phyloP scores from a whole-genome alignment of 2,113 vertebrate genomes.

The Neotoma lepida region DNA sequence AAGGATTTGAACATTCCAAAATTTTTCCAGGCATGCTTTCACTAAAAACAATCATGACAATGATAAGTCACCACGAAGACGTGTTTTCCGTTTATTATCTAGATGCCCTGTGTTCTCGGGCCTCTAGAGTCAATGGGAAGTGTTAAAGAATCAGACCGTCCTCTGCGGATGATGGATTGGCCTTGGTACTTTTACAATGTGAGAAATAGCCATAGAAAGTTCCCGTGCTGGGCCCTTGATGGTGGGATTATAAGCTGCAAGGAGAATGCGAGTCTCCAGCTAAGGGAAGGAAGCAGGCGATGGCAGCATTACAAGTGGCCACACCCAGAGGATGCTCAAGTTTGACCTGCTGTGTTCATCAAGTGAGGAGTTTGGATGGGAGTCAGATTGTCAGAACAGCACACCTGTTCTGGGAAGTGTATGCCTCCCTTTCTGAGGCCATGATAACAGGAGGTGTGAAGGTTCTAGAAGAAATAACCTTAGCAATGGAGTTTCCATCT shows the following conservation, averaged over 20 bases:
- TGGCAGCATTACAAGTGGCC: too few relatives aligned
- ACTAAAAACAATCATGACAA: constrained; percentile 23
- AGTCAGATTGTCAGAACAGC: not conserved
- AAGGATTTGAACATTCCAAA: constrained; percentile 29
- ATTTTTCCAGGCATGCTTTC: constrained; percentile 51
- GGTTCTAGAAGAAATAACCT: not conserved
- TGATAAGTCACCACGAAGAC: constrained; percentile 35
- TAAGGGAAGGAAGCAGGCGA: not conserved
- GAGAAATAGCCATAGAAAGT: not conserved
- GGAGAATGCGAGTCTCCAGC: not conserved
- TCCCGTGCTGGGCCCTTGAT: too few relatives aligned
- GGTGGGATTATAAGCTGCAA: not conserved
- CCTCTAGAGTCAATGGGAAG: not conserved
- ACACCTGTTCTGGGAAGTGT: accelerated
- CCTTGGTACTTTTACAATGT: constrained; percentile 41
- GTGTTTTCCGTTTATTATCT: constrained; percentile 39
- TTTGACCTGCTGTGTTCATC: not conserved
- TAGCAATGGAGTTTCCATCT: not conserved
- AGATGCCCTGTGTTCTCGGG: not conserved
- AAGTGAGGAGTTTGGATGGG: not conserved
- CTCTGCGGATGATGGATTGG: not conserved
- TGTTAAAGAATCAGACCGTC: not conserved
- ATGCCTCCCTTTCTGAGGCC: not conserved
- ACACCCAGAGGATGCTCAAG: not conserved
- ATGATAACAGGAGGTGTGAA: not conserved